phyloP scores from a whole-genome alignment of 2,888 invertebrate species.

The Rhingia rostrata region DNA sequence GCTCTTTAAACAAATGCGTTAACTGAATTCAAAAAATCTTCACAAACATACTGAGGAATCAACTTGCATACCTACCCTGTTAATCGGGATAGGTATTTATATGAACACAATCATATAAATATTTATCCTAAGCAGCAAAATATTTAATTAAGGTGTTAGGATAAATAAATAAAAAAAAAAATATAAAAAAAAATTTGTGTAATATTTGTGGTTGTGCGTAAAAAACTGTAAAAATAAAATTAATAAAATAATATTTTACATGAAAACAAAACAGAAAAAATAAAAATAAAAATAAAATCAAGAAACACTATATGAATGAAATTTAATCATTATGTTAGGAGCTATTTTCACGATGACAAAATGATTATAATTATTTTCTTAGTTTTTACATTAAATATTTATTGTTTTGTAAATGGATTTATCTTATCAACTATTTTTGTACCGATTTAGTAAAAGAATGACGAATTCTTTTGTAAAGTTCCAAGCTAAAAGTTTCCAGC shows the following conservation, averaged over 20 bases:
- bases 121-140: constrained; percentile 36
- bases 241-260: constrained; percentile 54
- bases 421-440: constrained; percentile 67
- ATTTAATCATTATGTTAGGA: constrained; percentile 51
- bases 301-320: constrained; percentile 54
- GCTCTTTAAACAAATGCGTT: constrained; percentile 1
- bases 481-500: constrained; percentile 14
- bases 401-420: constrained; percentile 45
- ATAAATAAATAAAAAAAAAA: constrained; percentile 48
- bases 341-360: constrained; percentile 40
- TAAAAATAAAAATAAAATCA: constrained; percentile 9
- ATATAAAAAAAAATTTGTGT: constrained; percentile 69
- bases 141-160: constrained; percentile 44
- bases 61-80: constrained; percentile 29
- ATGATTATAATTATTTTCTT: constrained; percentile 51
- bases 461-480: constrained; percentile 17
- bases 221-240: constrained; percentile 64
- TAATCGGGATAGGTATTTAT: constrained; percentile 38
- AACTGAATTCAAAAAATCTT: constrained; percentile 29
- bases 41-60: constrained; percentile 32
- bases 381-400: constrained; percentile 1
- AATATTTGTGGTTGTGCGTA: constrained; percentile 74
- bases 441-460: constrained; percentile 46
- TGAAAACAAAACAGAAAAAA: constrained; percentile 18
- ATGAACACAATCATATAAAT: constrained; percentile 33